These are phyloP conservation scores for Neogobius melanostomus DNA, from an alignment of 2,113 vertebrate genomes.

Conservation along the genomic window DNA sequence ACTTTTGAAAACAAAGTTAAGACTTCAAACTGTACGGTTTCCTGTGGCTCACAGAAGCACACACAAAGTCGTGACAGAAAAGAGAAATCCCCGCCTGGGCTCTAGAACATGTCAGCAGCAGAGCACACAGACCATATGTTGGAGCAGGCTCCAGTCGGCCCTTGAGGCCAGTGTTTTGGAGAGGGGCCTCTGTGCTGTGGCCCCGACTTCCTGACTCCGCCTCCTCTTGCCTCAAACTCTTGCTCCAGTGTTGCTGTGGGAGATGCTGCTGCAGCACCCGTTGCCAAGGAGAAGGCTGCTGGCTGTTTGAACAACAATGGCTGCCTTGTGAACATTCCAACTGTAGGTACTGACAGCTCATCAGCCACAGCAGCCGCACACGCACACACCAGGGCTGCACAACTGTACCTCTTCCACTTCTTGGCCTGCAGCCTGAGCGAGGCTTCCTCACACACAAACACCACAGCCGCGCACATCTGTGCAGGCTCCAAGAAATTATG, in stretches of 20 bases:
- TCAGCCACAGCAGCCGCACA: constrained; percentile 61
- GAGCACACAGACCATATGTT: constrained; percentile 71
- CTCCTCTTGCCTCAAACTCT: constrained; percentile 65
- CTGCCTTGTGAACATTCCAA: constrained; percentile 81
- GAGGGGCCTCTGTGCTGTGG: constrained; percentile 75
- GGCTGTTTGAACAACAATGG: constrained; percentile 86
- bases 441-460: constrained; percentile 51
- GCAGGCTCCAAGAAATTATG: constrained; percentile 63
- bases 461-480: constrained; percentile 47
- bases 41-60: constrained; percentile 18
- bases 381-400: constrained; percentile 37
- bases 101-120: constrained; percentile 39
- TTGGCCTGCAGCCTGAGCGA: constrained; percentile 62
- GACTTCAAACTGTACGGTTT: not conserved
- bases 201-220: constrained; percentile 82
- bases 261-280: constrained; percentile 83
- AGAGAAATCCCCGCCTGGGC: constrained; percentile 22
- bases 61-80: constrained; percentile 34
- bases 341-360: constrained; percentile 78
- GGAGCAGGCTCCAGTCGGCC: constrained; percentile 67
- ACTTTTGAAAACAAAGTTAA: not conserved
- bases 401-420: constrained; percentile 45
- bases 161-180: constrained; percentile 78
- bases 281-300: constrained; percentile 87
- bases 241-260: constrained; percentile 82